Evolutionary conservation across 2,113 vertebrate species (phyloP), one percentile per base, ranked within the genome.

Genomic region (Tragelaphus imberbis): DNA sequence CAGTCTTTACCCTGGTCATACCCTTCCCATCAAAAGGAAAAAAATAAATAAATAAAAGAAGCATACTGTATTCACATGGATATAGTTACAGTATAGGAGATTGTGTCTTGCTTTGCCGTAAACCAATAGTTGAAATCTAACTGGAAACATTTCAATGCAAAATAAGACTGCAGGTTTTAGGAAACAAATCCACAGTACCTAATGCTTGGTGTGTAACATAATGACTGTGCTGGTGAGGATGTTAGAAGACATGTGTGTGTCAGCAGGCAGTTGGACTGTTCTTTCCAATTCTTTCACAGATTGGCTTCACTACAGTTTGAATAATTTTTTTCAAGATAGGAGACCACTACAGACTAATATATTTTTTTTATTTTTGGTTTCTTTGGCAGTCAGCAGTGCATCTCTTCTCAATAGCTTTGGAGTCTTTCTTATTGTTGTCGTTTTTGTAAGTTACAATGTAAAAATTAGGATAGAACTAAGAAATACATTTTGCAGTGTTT

Each of bases 61-160:
- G 55, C 2, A 40, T 16, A 53, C 7, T 93, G 15, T 17, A 71
- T 6, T 91, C 16, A 44, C 3, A 75, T 59, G 30, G 90, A 82
- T 59, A 36, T 95, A 93, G 51, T 65, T 79, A 88, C 27, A 92
- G 2, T 44, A 16, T 6, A 51, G 25, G 19, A 11, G 16, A 79
- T 7, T 88, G 28, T 88, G 91, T 97, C 53, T 89, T 80, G 36
- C 82, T 75, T 93, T 96, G 23, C 10, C 81, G 8, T 79, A 96
- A 93, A 92, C 40, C 51, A 81, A 27, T 30, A 25, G 25, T 36
- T 94, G 56, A 97, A 84, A 88, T 93, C 56, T 93, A 47, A 28
- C 23, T 93, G 61, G 65, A 96, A 96, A 56, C 8, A 90, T 68
- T 96, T 96, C 79, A 94, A 44, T 40, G n/a, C 36, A 84, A 98